These are phyloP conservation scores for Plodia interpunctella DNA, from an alignment of 1,140 invertebrate species.

Conservation along the genomic window DNA sequence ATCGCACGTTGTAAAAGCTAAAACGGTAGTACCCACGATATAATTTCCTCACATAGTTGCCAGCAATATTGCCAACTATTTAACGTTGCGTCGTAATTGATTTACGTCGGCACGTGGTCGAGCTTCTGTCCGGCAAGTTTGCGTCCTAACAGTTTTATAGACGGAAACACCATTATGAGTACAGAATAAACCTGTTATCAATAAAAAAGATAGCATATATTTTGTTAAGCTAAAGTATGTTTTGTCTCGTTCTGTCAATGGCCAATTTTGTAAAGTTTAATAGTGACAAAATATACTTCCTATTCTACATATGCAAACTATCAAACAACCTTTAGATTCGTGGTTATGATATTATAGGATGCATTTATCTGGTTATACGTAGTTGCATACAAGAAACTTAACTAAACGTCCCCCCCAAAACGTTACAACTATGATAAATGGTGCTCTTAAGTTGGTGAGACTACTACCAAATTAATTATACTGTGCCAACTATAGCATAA, in stretches of 20 bases:
- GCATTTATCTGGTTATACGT: background rate
- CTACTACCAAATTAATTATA: conserved; percentile 5
- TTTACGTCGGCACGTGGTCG: background rate
- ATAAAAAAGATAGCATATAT: too few species aligned
- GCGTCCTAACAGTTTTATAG: background rate
- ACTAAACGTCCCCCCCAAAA: background rate
- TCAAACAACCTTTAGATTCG: background rate
- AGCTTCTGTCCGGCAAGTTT: background rate
- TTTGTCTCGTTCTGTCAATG: too few species aligned
- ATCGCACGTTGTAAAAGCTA: background rate
- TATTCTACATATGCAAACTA: too few species aligned
- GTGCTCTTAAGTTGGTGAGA: background rate
- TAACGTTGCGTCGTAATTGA: conserved; percentile 3
- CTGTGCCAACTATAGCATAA: background rate
- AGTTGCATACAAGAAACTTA: background rate
- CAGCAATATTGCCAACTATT: conserved; percentile 4
- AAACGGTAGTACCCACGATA: background rate
- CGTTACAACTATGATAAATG: conserved; percentile 2
- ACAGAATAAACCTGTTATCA: too few species aligned
- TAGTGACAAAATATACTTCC: too few species aligned
- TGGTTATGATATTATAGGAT: background rate
- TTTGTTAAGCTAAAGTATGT: too few species aligned
- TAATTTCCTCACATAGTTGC: conserved; percentile 3
- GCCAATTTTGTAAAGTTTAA: too few species aligned
- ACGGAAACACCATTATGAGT: too few species aligned